Percentiles rank a stretch among this genome's conserved stretches.
These are phyloP conservation scores for Oryzias javanicus DNA, from an alignment of 2,113 vertebrate species.

Conservation along the genomic window DNA sequence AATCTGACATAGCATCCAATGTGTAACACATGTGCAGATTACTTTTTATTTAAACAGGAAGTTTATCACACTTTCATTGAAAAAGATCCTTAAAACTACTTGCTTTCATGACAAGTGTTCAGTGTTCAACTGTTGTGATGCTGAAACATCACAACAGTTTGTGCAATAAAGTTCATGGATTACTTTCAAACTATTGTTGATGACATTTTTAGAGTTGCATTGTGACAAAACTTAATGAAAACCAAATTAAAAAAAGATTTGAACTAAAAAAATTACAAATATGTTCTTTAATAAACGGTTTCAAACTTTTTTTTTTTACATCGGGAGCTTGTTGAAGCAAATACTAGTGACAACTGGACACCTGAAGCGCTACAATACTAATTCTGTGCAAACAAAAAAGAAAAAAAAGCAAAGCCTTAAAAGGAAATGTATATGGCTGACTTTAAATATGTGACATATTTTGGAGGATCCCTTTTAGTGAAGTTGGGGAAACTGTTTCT, in stretches of 20 bases:
- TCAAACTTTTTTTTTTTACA: conserved; percentile 46
- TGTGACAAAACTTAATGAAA: conserved; percentile 13
- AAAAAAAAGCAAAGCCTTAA: not conserved
- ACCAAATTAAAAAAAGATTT: conserved; percentile 4
- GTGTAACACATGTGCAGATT: too few relatives aligned
- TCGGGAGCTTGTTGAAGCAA: conserved; percentile 30
- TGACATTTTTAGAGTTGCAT: conserved; percentile 13
- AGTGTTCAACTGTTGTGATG: too few relatives aligned
- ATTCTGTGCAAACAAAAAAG: conserved; percentile 15
- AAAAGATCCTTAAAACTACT: too few relatives aligned
- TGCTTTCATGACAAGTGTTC: too few relatives aligned
- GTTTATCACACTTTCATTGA: too few relatives aligned
- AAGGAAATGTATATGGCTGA: conserved; percentile 14
- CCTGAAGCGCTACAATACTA: conserved; percentile 5
- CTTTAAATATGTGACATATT: conserved; percentile 10
- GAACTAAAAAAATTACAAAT: conserved; percentile 33
- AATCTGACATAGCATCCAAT: too few relatives aligned
- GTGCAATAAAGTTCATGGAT: not conserved
- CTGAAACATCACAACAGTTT: not conserved
- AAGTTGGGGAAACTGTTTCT: conserved; percentile 6
- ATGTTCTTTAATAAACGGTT: conserved; percentile 65
- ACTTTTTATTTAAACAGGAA: too few relatives aligned
- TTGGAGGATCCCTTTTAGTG: not conserved
- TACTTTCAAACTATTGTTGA: not conserved
- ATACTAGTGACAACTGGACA: conserved; percentile 18